Percentiles rank a stretch among this genome's conserved stretches.
Conservation (phyloP, 2,113 vertebrate genomes). For the Pteropus alecto region DNA sequence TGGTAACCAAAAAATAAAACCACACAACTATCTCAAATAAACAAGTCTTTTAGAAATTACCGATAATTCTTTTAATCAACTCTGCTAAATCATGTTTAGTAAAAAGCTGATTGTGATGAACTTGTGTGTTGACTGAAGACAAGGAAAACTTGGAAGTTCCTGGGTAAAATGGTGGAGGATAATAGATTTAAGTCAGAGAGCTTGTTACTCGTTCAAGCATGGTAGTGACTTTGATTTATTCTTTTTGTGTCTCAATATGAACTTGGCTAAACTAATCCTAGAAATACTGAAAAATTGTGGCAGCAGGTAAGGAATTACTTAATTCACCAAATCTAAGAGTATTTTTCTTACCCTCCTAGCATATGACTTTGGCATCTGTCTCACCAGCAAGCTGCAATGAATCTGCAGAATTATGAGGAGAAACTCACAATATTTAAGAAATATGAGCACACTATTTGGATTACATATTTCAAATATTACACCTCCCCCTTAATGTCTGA, state of each 20-base stretch:
- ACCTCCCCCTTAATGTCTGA: conserved; percentile 38
- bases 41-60: neutral
- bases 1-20: neutral
- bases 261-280: neutral
- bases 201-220: neutral
- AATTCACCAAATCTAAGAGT: conserved; percentile 33
- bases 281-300: neutral
- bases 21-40: neutral
- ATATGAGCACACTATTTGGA: conserved; percentile 54
- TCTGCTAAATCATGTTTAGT: neutral
- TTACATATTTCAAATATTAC: conserved; percentile 52
- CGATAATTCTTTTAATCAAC: neutral
- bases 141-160: neutral
- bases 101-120: neutral
- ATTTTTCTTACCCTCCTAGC: neutral
- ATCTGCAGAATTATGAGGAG: conserved; percentile 37
- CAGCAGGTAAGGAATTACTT: conserved; percentile 19
- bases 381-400: neutral
- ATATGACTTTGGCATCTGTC: conserved; percentile 49
- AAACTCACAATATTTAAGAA: conserved; percentile 55
- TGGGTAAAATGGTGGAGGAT: neutral
- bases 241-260: neutral
- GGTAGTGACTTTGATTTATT: neutral
- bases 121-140: neutral
- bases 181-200: neutral